Percentiles rank a stretch among this genome's conserved stretches.
These are phyloP conservation scores for Drosophila nigrodunni DNA, from an alignment of 1,140 invertebrate species.

Conservation along the genomic window DNA sequence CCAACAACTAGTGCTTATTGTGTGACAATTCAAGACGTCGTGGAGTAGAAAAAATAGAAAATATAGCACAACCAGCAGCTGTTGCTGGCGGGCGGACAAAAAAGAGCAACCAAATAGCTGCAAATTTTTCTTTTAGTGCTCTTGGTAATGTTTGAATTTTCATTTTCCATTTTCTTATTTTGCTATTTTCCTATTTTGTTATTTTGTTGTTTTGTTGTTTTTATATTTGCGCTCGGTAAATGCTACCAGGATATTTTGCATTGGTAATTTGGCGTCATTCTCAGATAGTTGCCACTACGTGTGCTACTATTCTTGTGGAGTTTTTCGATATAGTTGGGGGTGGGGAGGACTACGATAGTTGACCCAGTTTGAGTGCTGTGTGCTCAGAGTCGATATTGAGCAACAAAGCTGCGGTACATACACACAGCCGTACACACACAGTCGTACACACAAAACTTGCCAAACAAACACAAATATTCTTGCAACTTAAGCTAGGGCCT, in stretches of 20 bases:
- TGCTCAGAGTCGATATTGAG: slow-evolving; percentile 48
- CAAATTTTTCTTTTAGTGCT: slow-evolving; percentile 46
- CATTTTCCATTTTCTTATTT: slow-evolving; percentile 57
- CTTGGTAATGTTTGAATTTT: slow-evolving; percentile 75
- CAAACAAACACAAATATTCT: slow-evolving; percentile 76
- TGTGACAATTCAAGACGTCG: slow-evolving; percentile 61
- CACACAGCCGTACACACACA: slow-evolving; percentile 32
- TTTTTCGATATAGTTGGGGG: neutral
- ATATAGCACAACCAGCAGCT: slow-evolving; percentile 38
- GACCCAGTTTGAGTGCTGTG: slow-evolving; percentile 71
- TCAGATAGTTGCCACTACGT: slow-evolving; percentile 79
- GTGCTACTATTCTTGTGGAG: slow-evolving; percentile 27
- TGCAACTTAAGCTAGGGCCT: slow-evolving; percentile 76
- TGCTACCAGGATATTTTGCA: slow-evolving; percentile 79
- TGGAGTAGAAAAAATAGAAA: neutral
- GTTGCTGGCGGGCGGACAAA: slow-evolving; percentile 27
- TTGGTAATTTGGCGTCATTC: slow-evolving; percentile 82
- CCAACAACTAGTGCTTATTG: slow-evolving; percentile 29
- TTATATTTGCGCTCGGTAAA: slow-evolving; percentile 68
- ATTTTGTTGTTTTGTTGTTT: slow-evolving; percentile 7
- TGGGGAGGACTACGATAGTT: slow-evolving; percentile 19
- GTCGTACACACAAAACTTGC: slow-evolving; percentile 53
- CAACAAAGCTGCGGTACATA: slow-evolving; percentile 73
- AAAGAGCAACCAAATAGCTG: slow-evolving; percentile 54
- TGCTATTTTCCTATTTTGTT: slow-evolving; percentile 23